phyloP scores from a whole-genome alignment of 2,888 invertebrate species.

The Lithophane socia region DNA sequence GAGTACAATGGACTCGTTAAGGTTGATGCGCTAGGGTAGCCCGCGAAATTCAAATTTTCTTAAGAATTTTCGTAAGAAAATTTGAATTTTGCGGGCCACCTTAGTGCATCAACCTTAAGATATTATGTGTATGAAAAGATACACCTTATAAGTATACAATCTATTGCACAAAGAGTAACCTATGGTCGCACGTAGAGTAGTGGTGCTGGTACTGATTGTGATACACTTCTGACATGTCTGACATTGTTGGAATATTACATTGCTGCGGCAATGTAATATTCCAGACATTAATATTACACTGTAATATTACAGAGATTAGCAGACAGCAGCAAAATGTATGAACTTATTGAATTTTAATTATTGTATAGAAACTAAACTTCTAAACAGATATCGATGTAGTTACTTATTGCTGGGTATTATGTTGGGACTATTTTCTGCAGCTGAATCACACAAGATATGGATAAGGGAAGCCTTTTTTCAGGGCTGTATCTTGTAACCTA shows the following conservation, averaged over 20 bases:
- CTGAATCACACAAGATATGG: not conserved
- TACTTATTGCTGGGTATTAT: not conserved
- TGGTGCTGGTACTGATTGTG: conserved; percentile 6
- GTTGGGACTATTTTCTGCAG: not conserved
- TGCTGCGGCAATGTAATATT: too few relatives aligned
- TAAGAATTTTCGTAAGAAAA: too few relatives aligned
- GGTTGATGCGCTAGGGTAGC: too few relatives aligned
- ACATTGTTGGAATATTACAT: not conserved
- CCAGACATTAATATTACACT: too few relatives aligned
- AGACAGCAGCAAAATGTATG: not conserved
- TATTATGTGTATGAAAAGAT: too few relatives aligned
- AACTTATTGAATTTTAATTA: not conserved
- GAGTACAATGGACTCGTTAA: too few relatives aligned
- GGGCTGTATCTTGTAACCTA: not conserved
- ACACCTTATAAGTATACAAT: not conserved
- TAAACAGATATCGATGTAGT: not conserved
- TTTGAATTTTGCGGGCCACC: too few relatives aligned
- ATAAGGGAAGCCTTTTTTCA: not conserved
- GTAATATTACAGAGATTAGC: too few relatives aligned
- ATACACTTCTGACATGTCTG: too few relatives aligned
- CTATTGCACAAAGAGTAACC: conserved; percentile 20
- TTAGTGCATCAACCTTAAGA: too few relatives aligned
- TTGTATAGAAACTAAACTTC: not conserved
- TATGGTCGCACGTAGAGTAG: not conserved
- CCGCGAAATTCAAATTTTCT: too few relatives aligned